A percentile compares a stretch with the other conserved stretches of the same genome.
phyloP scores from a whole-genome alignment of 2,888 invertebrate genomes.

The Epirrhoe alternata region DNA sequence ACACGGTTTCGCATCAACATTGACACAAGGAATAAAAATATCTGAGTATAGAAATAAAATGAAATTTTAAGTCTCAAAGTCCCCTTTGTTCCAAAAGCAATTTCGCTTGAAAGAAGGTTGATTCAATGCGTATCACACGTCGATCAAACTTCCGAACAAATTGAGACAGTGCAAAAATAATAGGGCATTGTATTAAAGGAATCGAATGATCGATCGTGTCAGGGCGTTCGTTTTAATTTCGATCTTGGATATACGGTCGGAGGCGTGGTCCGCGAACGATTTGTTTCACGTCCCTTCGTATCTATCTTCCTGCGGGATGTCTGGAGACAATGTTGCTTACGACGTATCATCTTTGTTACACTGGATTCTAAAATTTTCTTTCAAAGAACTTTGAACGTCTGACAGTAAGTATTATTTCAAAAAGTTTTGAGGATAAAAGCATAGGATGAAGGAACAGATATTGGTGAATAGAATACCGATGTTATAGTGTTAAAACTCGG shows the following conservation, averaged over 20 bases:
- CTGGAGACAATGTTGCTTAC: slow-evolving; percentile 30
- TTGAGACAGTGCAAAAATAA: slow-evolving; percentile 81
- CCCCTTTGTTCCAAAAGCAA: slow-evolving; percentile 51
- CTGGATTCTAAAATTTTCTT: not conserved
- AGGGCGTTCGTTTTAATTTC: slow-evolving; percentile 83
- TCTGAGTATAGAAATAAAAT: slow-evolving; percentile 1
- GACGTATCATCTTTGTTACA: slow-evolving; percentile 16
- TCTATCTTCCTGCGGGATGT: slow-evolving; percentile 43
- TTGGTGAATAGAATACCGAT: too few species aligned
- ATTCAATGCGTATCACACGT: slow-evolving; percentile 68
- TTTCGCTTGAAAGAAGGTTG: slow-evolving; percentile 60
- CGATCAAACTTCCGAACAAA: slow-evolving; percentile 70
- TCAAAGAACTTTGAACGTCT: not conserved
- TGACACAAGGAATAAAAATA: not conserved
- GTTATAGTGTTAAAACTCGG: too few species aligned
- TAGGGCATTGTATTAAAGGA: slow-evolving; percentile 78
- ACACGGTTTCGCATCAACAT: not conserved
- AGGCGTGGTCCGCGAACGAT: slow-evolving; percentile 82
- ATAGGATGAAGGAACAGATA: too few species aligned
- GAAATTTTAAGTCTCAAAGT: not conserved
- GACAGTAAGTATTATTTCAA: too few species aligned
- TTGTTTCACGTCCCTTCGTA: slow-evolving; percentile 78
- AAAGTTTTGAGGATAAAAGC: too few species aligned
- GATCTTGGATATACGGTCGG: slow-evolving; percentile 76
- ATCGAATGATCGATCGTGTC: slow-evolving; percentile 82